phyloP scores from a whole-genome alignment of 2,797 vertebrate genomes.

The Vespertilio murinus region DNA sequence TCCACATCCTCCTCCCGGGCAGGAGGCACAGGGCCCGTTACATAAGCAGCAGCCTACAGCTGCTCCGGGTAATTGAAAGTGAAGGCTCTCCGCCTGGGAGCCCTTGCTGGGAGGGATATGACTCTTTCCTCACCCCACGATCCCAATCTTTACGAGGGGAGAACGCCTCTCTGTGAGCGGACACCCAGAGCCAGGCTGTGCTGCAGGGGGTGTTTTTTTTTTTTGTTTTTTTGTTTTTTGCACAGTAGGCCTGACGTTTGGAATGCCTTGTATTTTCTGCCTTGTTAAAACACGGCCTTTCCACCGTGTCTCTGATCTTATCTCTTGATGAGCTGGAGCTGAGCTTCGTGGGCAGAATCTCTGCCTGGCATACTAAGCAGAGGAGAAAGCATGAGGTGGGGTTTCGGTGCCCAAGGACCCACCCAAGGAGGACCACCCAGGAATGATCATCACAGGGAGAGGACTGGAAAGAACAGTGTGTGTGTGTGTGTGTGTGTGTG shows the following conservation, averaged over 20 bases:
- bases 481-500: neutral
- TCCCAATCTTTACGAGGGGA: constrained; percentile 5
- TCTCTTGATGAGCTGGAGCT: constrained; percentile 45
- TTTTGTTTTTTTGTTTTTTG: constrained; percentile 8
- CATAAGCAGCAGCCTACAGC: constrained; percentile 55
- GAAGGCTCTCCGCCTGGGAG: constrained; percentile 5
- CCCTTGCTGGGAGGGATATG: constrained; percentile 52
- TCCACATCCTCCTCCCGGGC: constrained; percentile 57
- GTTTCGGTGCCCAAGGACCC: constrained; percentile 47
- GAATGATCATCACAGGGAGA: neutral
- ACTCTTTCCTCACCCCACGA: constrained; percentile 54
- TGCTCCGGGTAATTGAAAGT: constrained; percentile 27
- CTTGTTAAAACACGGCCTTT: constrained; percentile 54
- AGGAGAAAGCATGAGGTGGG: neutral
- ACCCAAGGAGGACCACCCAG: constrained; percentile 70
- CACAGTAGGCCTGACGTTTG: constrained; percentile 54
- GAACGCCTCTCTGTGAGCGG: constrained; percentile 9
- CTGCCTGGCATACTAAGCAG: neutral
- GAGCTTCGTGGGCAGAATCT: neutral
- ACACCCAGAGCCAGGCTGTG: constrained; percentile 2
- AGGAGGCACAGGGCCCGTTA: constrained; percentile 39
- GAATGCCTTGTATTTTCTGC: constrained; percentile 53
- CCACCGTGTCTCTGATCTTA: constrained; percentile 60
- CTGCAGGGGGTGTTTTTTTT: neutral
- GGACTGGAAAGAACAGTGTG: neutral